Evolutionary conservation across 2,113 vertebrate genomes (phyloP).

Genomic region (Aptenodytes forsteri): DNA sequence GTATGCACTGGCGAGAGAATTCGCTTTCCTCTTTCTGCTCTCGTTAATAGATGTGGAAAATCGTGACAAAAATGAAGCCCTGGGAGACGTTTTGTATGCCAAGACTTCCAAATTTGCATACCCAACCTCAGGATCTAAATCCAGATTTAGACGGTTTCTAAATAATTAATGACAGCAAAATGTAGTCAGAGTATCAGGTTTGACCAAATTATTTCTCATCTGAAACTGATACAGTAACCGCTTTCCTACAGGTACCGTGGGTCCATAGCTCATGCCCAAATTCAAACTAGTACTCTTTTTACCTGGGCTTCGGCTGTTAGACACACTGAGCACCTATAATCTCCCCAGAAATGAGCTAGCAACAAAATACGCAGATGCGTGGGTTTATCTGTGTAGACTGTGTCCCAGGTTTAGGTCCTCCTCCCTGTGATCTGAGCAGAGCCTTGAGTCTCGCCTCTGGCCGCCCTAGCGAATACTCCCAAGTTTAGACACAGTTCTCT

Average conservation of each 20-base stretch:
- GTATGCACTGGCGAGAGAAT: background rate
- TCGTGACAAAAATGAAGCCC: background rate
- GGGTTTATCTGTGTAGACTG: background rate
- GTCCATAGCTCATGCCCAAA: background rate
- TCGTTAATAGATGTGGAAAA: background rate
- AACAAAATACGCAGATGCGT: background rate
- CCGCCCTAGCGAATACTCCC: background rate
- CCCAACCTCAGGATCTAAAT: background rate
- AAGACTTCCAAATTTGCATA: background rate
- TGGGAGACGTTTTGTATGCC: background rate
- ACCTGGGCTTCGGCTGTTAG: background rate
- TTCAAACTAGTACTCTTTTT: background rate
- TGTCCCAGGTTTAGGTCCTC: background rate
- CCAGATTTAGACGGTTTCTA: background rate
- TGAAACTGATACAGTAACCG: background rate
- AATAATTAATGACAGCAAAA: constrained; percentile 25
- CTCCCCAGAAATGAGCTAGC: background rate
- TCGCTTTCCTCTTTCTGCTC: background rate
- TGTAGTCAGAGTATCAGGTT: background rate
- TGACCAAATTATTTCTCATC: background rate
- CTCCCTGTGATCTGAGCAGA: background rate
- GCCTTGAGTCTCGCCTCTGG: background rate
- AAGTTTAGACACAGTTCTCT: background rate
- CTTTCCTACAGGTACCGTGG: background rate
- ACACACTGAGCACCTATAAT: no score